Base-by-base conservation (phyloP, 2,113 vertebrate genomes). In the Eptatretus burgeri region DNA sequence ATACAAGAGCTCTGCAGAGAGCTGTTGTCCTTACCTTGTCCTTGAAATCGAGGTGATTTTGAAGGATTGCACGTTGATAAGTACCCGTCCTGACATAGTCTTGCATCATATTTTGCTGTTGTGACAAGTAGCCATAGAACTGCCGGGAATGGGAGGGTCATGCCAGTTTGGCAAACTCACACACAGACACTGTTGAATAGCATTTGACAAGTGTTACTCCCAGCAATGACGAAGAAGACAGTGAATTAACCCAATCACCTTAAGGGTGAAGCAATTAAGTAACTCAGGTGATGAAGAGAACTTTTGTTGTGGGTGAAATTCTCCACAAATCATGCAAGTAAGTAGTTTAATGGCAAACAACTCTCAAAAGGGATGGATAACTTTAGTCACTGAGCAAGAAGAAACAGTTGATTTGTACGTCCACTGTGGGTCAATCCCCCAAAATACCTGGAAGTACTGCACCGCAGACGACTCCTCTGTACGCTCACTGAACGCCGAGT, bases 101-200 rank as follows among this genome's bases (percentile, higher is more conserved):
- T 75, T 95, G 88, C 88, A 95, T 95, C 88, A 95, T 95, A 74
- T 95, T 95, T 78, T 95, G 88, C 74, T 95, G 88, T 80, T 95
- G 88, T 10, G 88, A 95, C 76, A 95, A 80, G 81, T 93, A 95
- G 73, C 88, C 88, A 70, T 93, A 95, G 73, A 95, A 95, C 88
- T 95, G 74, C 64, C 13, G 13, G 65, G 27, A 41, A 41, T 41
- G 27, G 27, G 27, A 41, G 27, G 27, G 27, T 41, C 27, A 41
- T 41, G 27, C 27, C 27, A 41, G 27, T 41, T 41, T 41, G 27
- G 27, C 27, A 41, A 41, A 41, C 27, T 41, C 27, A 41, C 27
- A 41, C 27, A 41, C 27, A 41, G 27, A 41, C 27, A 41, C 27
- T 41, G 27, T 41, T 41, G 27, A 41, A 41, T 41, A 41, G 27